A percentile compares a stretch with the other conserved stretches of the same genome.
phyloP scores from a whole-genome alignment of 1,140 invertebrate species.

The Muscidifurax raptorellus region DNA sequence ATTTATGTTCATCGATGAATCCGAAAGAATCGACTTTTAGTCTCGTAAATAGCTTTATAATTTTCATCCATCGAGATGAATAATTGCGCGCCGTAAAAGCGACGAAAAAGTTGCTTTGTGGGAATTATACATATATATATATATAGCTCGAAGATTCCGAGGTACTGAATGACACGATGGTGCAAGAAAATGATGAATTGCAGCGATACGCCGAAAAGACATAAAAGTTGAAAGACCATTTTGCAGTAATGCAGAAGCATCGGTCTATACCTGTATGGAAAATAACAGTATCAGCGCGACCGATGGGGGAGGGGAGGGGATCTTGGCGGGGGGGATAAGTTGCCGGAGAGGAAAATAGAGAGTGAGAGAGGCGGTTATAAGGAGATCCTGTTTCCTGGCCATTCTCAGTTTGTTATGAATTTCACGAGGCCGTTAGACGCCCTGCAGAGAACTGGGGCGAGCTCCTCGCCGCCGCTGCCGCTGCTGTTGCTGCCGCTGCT shows the following conservation, averaged over 20 bases:
- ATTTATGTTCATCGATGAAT: neutral
- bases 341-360: neutral
- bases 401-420: slow-evolving; percentile 64
- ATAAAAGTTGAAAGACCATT: neutral
- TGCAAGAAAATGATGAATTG: no score
- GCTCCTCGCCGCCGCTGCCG: neutral
- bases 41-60: no score
- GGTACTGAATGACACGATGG: no score
- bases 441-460: slow-evolving; percentile 50
- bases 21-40: no score
- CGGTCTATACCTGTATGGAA: neutral
- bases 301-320: neutral
- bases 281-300: neutral
- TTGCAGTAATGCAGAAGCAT: neutral
- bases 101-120: neutral
- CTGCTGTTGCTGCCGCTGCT: neutral
- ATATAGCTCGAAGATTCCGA: no score
- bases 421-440: slow-evolving; percentile 52
- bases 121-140: no score
- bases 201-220: no score
- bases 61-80: no score
- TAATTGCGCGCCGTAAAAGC: no score
- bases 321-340: neutral
- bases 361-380: slow-evolving; percentile 57
- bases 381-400: slow-evolving; percentile 52